Evolutionary conservation across 2,888 invertebrate genomes (phyloP).

Genomic region (Aradus depressus): DNA sequence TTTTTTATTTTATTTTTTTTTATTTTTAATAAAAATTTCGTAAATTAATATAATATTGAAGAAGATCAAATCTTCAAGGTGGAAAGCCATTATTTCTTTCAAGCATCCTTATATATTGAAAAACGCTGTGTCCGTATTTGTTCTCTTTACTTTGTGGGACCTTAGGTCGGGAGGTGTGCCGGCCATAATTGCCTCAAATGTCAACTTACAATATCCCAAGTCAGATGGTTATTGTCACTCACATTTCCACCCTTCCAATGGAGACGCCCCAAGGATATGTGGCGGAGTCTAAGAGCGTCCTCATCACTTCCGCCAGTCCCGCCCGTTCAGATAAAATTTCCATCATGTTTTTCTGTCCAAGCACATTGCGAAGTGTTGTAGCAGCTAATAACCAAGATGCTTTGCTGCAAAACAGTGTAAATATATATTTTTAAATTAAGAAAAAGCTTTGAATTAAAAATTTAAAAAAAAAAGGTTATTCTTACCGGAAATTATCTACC

Average conservation of each 20-base stretch:
- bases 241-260: slow-evolving; percentile 91
- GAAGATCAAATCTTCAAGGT: no score
- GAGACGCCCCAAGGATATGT: slow-evolving; percentile 88
- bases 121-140: no score
- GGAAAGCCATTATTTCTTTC: no score
- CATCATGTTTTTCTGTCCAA: slow-evolving; percentile 81
- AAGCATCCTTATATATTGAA: no score
- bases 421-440: slow-evolving; percentile 1
- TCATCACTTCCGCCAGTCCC: slow-evolving; percentile 82
- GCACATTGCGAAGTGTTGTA: slow-evolving; percentile 74
- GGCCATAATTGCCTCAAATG: background rate
- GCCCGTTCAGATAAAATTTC: slow-evolving; percentile 90
- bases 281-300: slow-evolving; percentile 68
- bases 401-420: slow-evolving; percentile 43
- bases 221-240: no score
- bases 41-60: no score
- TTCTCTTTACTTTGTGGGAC: no score
- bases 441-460: background rate
- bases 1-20: no score
- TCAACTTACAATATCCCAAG: no score
- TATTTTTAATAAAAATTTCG: no score
- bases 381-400: slow-evolving; percentile 71
- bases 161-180: no score
- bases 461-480: background rate
- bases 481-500: slow-evolving; percentile 61